These are phyloP conservation scores for Gryon sp. DNA, from an alignment of 1,140 invertebrate species.

Conservation along the genomic window DNA sequence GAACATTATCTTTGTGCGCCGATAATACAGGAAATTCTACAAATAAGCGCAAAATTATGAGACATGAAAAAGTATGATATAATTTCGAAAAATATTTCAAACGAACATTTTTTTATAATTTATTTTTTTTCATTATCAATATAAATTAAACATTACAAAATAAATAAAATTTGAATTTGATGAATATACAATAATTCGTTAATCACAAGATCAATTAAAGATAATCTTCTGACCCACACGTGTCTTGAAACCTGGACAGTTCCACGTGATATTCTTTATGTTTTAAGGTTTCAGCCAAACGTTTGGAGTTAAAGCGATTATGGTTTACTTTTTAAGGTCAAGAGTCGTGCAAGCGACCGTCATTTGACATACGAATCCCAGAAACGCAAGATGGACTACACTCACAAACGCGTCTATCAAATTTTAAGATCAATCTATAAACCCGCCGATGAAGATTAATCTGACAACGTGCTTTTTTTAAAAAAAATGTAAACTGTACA, in stretches of 20 bases:
- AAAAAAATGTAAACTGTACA: too few relatives aligned
- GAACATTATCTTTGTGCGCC: conserved; percentile 7
- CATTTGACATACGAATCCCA: conserved; percentile 64
- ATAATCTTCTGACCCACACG: conserved; percentile 56
- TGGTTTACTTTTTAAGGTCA: conserved; percentile 72
- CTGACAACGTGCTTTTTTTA: too few relatives aligned
- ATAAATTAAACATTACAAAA: background rate
- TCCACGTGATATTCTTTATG: conserved; percentile 56
- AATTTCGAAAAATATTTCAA: background rate
- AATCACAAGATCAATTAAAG: conserved; percentile 5
- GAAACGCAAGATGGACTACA: conserved; percentile 72
- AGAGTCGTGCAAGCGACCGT: conserved; percentile 51
- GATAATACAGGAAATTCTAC: conserved; percentile 40
- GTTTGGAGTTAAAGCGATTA: conserved; percentile 67
- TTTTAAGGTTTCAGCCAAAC: conserved; percentile 73
- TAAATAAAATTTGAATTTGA: background rate
- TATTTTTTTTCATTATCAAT: background rate
- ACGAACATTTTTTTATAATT: background rate
- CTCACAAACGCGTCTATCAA: conserved; percentile 65
- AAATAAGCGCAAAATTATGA: background rate
- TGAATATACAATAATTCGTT: too few relatives aligned
- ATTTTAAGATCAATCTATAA: conserved; percentile 70
- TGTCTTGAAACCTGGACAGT: conserved; percentile 58
- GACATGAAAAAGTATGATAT: too few relatives aligned
- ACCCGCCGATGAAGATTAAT: conserved; percentile 52